Conservation (phyloP, 1,140 invertebrate species). For the Teleogryllus occipitalis region DNA sequence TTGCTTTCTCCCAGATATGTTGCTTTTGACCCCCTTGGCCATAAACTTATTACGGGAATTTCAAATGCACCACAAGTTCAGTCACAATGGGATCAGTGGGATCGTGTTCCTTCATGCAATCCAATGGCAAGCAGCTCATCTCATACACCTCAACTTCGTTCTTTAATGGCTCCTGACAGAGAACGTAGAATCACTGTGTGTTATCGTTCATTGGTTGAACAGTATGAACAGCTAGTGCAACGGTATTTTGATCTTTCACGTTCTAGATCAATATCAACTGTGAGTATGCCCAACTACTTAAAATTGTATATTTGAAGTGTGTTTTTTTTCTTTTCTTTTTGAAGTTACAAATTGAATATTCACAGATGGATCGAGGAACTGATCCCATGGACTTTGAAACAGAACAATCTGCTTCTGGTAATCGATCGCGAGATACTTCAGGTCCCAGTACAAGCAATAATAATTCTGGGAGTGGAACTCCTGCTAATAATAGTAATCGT, state of each 20-base stretch:
- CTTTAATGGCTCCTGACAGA: constrained; percentile 28
- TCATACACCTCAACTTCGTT: background rate
- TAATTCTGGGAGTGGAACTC: background rate
- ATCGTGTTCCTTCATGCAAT: constrained; percentile 32
- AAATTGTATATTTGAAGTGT: background rate
- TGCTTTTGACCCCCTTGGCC: constrained; percentile 72
- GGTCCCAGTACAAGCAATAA: background rate
- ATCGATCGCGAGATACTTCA: background rate
- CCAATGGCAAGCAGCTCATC: constrained; percentile 8
- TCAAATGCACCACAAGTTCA: constrained; percentile 49
- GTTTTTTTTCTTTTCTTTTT: constrained; percentile 14
- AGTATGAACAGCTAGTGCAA: constrained; percentile 42
- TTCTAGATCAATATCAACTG: constrained; percentile 34
- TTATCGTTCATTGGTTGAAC: constrained; percentile 40
- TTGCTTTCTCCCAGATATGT: constrained; percentile 47
- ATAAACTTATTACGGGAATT: constrained; percentile 78
- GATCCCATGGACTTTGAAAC: constrained; percentile 50
- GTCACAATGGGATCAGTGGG: constrained; percentile 38
- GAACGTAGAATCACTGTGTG: constrained; percentile 37
- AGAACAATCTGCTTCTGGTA: background rate
- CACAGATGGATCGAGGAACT: constrained; percentile 53
- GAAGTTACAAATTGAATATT: constrained; percentile 5
- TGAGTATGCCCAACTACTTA: constrained; percentile 24
- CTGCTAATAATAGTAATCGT: background rate
- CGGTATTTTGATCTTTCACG: constrained; percentile 41